Conservation (phyloP, 2,888 invertebrate species). For the Leptopilina myrica region DNA sequence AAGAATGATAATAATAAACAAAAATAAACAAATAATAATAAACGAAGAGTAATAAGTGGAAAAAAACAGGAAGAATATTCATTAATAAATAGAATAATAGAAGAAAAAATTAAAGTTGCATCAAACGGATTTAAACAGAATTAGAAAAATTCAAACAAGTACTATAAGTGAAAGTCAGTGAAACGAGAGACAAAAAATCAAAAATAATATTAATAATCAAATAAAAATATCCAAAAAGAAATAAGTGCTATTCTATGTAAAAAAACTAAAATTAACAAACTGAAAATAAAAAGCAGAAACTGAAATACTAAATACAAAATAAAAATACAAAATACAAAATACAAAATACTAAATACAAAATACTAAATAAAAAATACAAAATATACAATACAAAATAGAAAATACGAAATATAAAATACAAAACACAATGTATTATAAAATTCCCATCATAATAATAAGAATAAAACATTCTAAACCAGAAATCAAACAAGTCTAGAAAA, state of each 20-base stretch:
- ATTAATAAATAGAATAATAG: background rate
- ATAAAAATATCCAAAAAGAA: background rate
- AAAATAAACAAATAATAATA: background rate
- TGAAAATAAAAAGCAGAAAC: too few species aligned
- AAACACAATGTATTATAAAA: background rate
- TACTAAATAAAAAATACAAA: background rate
- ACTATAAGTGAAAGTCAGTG: background rate
- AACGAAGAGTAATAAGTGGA: constrained; percentile 43
- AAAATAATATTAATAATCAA: background rate
- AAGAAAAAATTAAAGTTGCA: background rate
- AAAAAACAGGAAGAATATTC: background rate
- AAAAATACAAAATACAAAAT: too few species aligned
- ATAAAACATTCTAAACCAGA: too few species aligned
- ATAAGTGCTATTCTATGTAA: too few species aligned
- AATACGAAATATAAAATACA: background rate
- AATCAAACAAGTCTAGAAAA: too few species aligned
- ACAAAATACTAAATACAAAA: too few species aligned
- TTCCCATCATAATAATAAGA: too few species aligned
- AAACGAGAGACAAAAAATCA: background rate
- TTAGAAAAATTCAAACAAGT: background rate
- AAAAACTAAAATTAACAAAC: too few species aligned
- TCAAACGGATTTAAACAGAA: background rate
- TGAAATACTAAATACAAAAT: too few species aligned
- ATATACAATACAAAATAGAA: background rate
- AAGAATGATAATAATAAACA: background rate